Evolutionary conservation across 2,888 invertebrate genomes (phyloP), one percentile per base, ranked within the genome.

Genomic region (Amaurobius ferox): DNA sequence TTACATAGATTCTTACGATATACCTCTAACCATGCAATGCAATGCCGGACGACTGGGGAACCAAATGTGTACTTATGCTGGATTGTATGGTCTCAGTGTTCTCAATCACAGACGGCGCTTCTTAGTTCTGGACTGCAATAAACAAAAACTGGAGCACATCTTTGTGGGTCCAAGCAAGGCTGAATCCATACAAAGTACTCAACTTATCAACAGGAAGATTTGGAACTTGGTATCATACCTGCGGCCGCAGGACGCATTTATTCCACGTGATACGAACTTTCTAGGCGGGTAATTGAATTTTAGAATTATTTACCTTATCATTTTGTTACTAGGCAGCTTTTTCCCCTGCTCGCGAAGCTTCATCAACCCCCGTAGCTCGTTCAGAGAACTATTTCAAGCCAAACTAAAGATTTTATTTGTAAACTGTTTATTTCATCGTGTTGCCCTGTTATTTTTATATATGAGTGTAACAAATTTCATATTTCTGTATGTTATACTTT

Each of bases 41-140:
- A 79, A 86, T 39, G 11, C 13, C 9, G 86, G 86, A 0, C n/a
- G 79, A 23, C 48, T 79, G 28, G 86, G 86, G 0, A 86, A 86
- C 23, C 86, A 86, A 28, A 74, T 86, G 79, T 79, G 79, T 13
- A 79, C 74, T 0, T 86, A 74, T 23, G 86, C 86, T n/a, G 19
- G 74, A 0, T 40, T 86, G 3, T 76, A 66, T 1, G 86, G 86
- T 2, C 40, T 86, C 7, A 40, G 71, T 26, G n/a, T 13, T 29
- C 40, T 86, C 6, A 79, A 79, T n/a, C 40, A 68, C 1, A 29
- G 74, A 1, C 48, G 30, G 6, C 16, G 39, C 5, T 29, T 62
- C 16, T n/a, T n/a, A n/a, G 7, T 26, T 26, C 55, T 40, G 13
- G 30, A 35, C 1, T 85, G 85, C 66, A 85, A 85, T 16, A 23